These are phyloP conservation scores for Rotaria sp. DNA, from an alignment of 2,888 invertebrate genomes.

Conservation along the genomic window DNA sequence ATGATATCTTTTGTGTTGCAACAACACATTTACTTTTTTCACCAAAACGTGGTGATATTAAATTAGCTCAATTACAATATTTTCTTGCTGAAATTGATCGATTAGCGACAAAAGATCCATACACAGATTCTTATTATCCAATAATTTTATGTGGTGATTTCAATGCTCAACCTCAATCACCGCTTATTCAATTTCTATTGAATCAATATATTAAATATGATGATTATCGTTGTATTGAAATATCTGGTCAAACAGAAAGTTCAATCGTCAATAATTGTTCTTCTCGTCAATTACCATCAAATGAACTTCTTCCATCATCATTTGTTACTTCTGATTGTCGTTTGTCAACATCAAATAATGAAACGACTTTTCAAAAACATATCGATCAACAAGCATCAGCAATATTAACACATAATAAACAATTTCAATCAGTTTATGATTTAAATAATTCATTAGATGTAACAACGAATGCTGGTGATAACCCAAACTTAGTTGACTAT, in stretches of 20 bases:
- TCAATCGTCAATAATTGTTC: neutral
- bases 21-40: slow-evolving; percentile 92
- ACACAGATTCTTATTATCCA: slow-evolving; percentile 62
- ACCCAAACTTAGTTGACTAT: slow-evolving; percentile 67
- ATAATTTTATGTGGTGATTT: slow-evolving; percentile 85
- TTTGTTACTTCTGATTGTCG: slow-evolving; percentile 9
- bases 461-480: slow-evolving; percentile 36
- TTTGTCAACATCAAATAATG: neutral
- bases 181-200: neutral
- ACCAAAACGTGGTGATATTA: slow-evolving; percentile 76
- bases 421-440: slow-evolving; percentile 66
- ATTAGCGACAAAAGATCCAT: slow-evolving; percentile 56
- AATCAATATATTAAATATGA: neutral
- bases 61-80: slow-evolving; percentile 76
- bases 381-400: neutral
- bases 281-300: neutral
- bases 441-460: slow-evolving; percentile 46
- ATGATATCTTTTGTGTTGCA: slow-evolving; percentile 64
- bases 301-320: neutral
- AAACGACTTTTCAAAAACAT: neutral
- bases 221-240: neutral
- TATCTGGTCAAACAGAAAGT: neutral
- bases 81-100: slow-evolving; percentile 76
- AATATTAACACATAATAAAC: slow-evolving; percentile 42
- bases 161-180: slow-evolving; percentile 63